phyloP scores from a whole-genome alignment of 2,797 vertebrate genomes.

The Acanthurus tractus region DNA sequence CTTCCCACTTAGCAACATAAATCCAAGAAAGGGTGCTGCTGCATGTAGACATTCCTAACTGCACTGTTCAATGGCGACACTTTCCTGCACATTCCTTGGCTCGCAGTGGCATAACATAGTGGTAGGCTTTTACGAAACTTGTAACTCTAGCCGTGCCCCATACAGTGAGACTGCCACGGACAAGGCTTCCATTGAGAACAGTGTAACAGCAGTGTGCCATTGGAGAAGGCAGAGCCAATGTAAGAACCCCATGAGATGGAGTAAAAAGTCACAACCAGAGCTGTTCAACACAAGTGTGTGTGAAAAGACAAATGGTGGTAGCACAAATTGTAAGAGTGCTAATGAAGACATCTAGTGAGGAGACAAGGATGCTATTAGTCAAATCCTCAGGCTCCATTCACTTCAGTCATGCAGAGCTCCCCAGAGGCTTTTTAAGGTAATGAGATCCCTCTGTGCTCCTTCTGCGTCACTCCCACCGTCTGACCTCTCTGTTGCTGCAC shows the following conservation, averaged over 20 bases:
- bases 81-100: slow-evolving; percentile 73
- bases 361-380: slow-evolving; percentile 66
- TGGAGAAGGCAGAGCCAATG: slow-evolving; percentile 26
- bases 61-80: slow-evolving; percentile 39
- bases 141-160: slow-evolving; percentile 59
- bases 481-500: slow-evolving; percentile 67
- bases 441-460: slow-evolving; percentile 72
- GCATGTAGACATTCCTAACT: slow-evolving; percentile 72
- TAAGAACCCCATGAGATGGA: slow-evolving; percentile 16
- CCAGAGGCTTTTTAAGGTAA: slow-evolving; percentile 76
- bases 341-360: slow-evolving; percentile 58
- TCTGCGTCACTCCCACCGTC: slow-evolving; percentile 72
- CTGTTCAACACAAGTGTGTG: slow-evolving; percentile 6
- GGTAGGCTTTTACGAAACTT: slow-evolving; percentile 56
- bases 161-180: slow-evolving; percentile 48
- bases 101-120: slow-evolving; percentile 62
- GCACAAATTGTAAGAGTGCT: slow-evolving; percentile 37
- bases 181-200: slow-evolving; percentile 73
- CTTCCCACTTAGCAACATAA: slow-evolving; percentile 68
- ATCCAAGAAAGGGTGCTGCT: slow-evolving; percentile 61
- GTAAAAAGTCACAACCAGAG: slow-evolving; percentile 7
- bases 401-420: slow-evolving; percentile 63
- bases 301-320: slow-evolving; percentile 24
- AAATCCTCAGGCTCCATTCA: slow-evolving; percentile 62
- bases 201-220: background rate